phyloP scores from a whole-genome alignment of 2,113 vertebrate species.

The Bubalus kerabau region DNA sequence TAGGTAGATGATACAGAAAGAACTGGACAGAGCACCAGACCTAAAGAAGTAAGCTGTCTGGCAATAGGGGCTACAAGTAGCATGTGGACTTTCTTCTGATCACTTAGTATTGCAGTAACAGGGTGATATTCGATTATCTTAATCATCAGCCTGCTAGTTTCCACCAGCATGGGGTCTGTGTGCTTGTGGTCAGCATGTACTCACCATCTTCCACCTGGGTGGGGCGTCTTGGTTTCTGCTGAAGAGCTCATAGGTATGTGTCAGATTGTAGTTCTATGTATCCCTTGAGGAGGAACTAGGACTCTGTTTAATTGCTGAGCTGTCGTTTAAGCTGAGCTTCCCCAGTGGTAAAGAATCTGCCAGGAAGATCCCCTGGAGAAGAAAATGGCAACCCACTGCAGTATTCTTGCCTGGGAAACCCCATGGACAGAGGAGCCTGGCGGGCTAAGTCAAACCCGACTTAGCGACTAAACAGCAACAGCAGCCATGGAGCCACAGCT shows the following conservation, averaged over 20 bases:
- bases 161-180: background rate
- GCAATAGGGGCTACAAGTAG: background rate
- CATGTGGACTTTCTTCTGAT: background rate
- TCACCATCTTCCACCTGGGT: background rate
- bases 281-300: background rate
- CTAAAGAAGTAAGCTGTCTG: background rate
- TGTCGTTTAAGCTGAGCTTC: background rate
- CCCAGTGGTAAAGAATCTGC: background rate
- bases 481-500: rapidly evolving
- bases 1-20: background rate
- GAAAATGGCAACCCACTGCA: background rate
- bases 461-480: background rate
- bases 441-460: background rate
- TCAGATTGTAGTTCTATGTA: background rate
- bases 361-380: background rate
- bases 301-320: background rate
- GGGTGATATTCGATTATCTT: background rate
- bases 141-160: background rate
- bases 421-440: background rate
- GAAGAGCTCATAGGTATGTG: background rate
- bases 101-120: background rate
- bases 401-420: background rate
- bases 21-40: background rate
- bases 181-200: background rate
- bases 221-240: background rate